phyloP scores from a whole-genome alignment of 2,888 invertebrate species.

The Heteropelma amictum region DNA sequence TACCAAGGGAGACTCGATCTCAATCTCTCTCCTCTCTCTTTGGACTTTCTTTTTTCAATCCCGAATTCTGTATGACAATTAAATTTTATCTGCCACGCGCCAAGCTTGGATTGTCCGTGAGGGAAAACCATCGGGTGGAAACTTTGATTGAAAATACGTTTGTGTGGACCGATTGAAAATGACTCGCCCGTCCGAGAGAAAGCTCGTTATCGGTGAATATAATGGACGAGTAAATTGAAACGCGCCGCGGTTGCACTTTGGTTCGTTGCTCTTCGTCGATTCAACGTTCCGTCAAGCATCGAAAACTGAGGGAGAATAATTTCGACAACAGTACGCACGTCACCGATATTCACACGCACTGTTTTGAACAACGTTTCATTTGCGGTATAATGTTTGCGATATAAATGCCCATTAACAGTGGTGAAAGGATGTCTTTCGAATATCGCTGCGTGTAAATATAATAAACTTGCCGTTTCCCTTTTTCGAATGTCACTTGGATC shows the following conservation, averaged over 20 bases:
- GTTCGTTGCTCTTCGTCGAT: neutral
- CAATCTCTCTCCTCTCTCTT: too few relatives aligned
- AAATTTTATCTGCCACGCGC: too few relatives aligned
- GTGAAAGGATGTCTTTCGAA: neutral
- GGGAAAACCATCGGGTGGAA: neutral
- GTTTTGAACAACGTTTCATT: too few relatives aligned
- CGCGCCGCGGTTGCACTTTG: constrained; percentile 15
- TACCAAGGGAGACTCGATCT: too few relatives aligned
- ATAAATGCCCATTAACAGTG: too few relatives aligned
- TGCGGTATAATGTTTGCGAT: too few relatives aligned
- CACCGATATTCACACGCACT: too few relatives aligned
- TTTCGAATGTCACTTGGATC: too few relatives aligned
- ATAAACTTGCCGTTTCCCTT: too few relatives aligned
- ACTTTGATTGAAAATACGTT: constrained; percentile 1
- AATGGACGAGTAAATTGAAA: constrained; percentile 41
- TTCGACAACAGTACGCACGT: constrained; percentile 2
- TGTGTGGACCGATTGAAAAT: constrained; percentile 23
- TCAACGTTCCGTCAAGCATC: neutral
- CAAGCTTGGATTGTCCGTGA: neutral
- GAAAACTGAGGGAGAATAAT: constrained; percentile 7
- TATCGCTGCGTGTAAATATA: too few relatives aligned
- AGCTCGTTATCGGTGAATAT: constrained; percentile 42
- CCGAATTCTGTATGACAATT: too few relatives aligned
- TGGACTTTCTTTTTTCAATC: too few relatives aligned
- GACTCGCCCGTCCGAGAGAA: constrained; percentile 3